A percentile compares a stretch with the other conserved stretches of the same genome.
These are phyloP conservation scores for Microctonus brassicae DNA, from an alignment of 2,888 invertebrate species.

Conservation along the genomic window DNA sequence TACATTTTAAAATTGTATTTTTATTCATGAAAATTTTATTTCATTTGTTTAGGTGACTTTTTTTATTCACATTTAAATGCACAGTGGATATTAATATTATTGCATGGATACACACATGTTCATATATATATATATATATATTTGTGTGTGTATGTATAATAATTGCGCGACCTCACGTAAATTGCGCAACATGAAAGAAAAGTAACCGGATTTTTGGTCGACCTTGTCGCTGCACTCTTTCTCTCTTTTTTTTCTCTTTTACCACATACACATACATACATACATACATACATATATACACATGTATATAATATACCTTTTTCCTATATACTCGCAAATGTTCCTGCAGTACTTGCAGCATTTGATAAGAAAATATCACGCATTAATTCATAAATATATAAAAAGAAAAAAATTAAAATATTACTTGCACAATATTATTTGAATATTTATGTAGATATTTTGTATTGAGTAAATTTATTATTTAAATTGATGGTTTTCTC, in stretches of 20 bases:
- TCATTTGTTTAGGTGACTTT: not conserved
- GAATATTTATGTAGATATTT: not conserved
- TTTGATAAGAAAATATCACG: not conserved
- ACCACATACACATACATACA: not conserved
- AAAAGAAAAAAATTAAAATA: not conserved
- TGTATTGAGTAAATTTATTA: not conserved
- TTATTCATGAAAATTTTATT: not conserved
- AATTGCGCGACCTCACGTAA: not conserved
- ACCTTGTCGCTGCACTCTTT: constrained; percentile 53
- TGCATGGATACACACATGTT: too few species aligned
- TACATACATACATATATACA: too few species aligned
- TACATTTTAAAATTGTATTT: not conserved
- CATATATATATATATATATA: not conserved
- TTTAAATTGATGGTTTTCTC: not conserved
- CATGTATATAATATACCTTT: too few species aligned
- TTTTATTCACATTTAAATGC: constrained; percentile 41
- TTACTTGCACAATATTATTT: not conserved
- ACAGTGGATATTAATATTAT: constrained; percentile 36
- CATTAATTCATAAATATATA: not conserved
- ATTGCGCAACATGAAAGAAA: constrained; percentile 49
- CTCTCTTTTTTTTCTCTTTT: not conserved
- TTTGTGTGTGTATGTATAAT: constrained; percentile 26
- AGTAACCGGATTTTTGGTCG: constrained; percentile 64
- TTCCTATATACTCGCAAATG: too few species aligned
- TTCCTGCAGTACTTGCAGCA: not conserved